Base-by-base conservation (phyloP, 2,797 vertebrate species). In the Hypotaenidia okinawae region DNA sequence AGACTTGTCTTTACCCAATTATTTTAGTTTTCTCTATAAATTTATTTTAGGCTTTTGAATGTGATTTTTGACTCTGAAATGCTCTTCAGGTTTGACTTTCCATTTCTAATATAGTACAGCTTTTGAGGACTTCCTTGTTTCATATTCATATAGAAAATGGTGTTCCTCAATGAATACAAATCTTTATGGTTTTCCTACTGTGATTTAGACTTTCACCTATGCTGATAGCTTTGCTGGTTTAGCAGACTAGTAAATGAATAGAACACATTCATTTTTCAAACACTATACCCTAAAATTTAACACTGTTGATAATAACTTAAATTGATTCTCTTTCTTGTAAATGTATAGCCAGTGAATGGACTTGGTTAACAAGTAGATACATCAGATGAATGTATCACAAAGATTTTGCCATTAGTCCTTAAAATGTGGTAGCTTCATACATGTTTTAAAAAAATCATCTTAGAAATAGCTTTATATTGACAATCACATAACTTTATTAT, bases 231-330 rank as follows among this genome's bases (percentile, higher is more conserved):
- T 80, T 94, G 18, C 86, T 80, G 32, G 18, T 87, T 91, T 96
- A 84, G 10, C 68, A 67, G 72, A 49, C 35, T 61, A 75, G 28
- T 58, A 72, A 55, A n/a, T 74, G 57, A 78, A 88, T 94, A 92
- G 93, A 96, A 81, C 19, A 33, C 4, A 85, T 41, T 58, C 7
- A 78, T 59, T 93, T 95, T 96, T 82, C 83, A 89, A 89, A 87
- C 7, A 33, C 33, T 47, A 45, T 25, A 78, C 32, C 27, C 76
- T 88, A 92, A 78, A 93, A 90, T 89, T 73, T 78, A 93, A 82
- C 33, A 69, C 16, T 37, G 30, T 32, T 84, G 58, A 49, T 87
- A 94, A 89, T 81, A 90, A 59, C 43, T 84, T 89, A 64, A 79
- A 93, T 24, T 66, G 37, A 70, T 77, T 89, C 27, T 82, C 64